Base-by-base conservation (phyloP, 1,140 invertebrate species). In the Xylocopa sonorina region DNA sequence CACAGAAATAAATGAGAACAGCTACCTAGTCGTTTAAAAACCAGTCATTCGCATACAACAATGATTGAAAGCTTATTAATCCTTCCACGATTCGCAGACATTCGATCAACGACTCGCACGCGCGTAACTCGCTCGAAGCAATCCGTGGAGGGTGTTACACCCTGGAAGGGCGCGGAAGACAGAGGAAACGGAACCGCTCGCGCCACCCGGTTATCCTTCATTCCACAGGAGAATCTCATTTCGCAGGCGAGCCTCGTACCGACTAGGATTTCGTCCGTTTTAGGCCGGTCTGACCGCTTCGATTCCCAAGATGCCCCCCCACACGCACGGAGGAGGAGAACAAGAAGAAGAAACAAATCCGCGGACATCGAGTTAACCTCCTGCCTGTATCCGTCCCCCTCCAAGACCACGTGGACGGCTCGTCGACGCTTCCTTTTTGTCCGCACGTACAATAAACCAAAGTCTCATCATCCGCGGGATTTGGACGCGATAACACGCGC, bases 401-500 rank as follows among this genome's bases (percentile, higher is more conserved):
- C 29, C n/a, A 55, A 38, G 24, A 41, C 53, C 75, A 48, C 53
- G 53, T 41, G 68, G 78, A 46, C 76, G 64, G 41, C 27, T 43
- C 63, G 29, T 55, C 16, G 46, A 32, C 58, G 58, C 10, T 67
- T 46, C 18, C 63, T 76, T 76, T 67, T 76, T 67, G 78, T 73
- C 74, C 83, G 80, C 84, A 91, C 91, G 89, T 91, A 92, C 92
- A 90, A 93, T 93, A 93, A 93, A 92, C 88, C 89, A 92, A 92
- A 92, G 92, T 92, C 89, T 91, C 92, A 92, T 92, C 92, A 92
- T 92, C 92, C 88, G 87, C 89, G 89, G 91, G 92, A 92, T 92
- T 93, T 92, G 85, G 43, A 78, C 77, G 88, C 90, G 91, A 93
- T 93, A 92, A 92, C 91, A 87, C 84, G 85, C 51, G 81, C 78